Evolutionary conservation across 2,113 vertebrate species (phyloP).

Genomic region (Trichomycterus rosablanca): DNA sequence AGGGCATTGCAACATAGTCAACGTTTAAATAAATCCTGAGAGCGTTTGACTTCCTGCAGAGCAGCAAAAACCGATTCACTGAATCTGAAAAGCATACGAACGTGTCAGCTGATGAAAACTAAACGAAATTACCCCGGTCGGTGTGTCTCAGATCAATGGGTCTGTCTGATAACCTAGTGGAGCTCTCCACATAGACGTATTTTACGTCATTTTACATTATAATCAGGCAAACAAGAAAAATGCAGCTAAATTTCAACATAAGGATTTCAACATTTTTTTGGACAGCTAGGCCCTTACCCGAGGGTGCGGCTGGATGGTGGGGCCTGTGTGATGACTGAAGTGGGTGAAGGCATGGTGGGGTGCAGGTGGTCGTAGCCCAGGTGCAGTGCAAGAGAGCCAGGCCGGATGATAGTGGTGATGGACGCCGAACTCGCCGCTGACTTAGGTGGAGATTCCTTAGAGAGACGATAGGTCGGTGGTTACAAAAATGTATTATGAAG

Average conservation of each 20-base stretch:
- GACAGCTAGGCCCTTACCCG: slow-evolving; percentile 69
- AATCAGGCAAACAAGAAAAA: background rate
- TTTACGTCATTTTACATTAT: no score
- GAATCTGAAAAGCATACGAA: no score
- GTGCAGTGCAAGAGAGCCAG: slow-evolving; percentile 88
- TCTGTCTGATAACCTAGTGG: no score
- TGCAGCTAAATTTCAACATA: background rate
- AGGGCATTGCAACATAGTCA: no score
- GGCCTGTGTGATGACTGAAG: slow-evolving; percentile 94
- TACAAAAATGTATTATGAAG: background rate
- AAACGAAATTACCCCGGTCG: no score
- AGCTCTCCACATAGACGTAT: no score
- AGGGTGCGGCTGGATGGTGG: slow-evolving; percentile 90
- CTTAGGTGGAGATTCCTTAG: slow-evolving; percentile 71
- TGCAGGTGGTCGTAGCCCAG: slow-evolving; percentile 86
- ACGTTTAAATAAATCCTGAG: no score
- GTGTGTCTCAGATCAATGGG: no score
- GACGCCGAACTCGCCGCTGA: slow-evolving; percentile 77
- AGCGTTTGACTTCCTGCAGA: no score
- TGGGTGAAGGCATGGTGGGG: slow-evolving; percentile 91
- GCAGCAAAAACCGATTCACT: no score
- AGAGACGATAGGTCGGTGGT: background rate
- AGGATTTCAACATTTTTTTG: no score
- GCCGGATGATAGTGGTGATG: slow-evolving; percentile 89
- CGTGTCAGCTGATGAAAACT: no score